These are phyloP conservation scores for Caenorhabditis sp. DNA, from an alignment of 2,888 invertebrate genomes.

Conservation along the genomic window DNA sequence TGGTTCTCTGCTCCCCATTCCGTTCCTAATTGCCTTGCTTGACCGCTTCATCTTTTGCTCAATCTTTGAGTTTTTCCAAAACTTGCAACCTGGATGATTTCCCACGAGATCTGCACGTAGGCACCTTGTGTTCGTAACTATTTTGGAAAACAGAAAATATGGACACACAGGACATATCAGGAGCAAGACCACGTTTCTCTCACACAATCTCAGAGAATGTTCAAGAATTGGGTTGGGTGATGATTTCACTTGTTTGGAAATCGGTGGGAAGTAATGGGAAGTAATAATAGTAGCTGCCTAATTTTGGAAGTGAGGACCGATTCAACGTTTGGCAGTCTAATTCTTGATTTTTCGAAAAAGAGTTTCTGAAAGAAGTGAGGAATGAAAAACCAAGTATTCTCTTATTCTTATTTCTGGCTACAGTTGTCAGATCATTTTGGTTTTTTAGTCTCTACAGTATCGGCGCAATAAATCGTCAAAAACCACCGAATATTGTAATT, in stretches of 20 bases:
- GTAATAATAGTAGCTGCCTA: background rate
- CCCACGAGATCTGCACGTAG: constrained; percentile 52
- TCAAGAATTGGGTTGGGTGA: background rate
- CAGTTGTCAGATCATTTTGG: too few relatives aligned
- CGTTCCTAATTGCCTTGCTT: constrained; percentile 26
- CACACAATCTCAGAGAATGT: constrained; percentile 10
- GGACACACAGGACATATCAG: constrained; percentile 28
- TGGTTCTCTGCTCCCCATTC: constrained; percentile 36
- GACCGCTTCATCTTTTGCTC: constrained; percentile 13
- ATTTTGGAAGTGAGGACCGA: background rate
- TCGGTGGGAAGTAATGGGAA: background rate
- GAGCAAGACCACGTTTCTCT: constrained; percentile 33
- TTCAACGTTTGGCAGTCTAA: too few relatives aligned
- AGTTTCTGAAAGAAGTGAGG: too few relatives aligned
- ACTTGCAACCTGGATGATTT: constrained; percentile 36
- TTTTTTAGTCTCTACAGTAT: too few relatives aligned
- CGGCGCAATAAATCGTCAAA: too few relatives aligned
- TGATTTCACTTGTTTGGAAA: background rate
- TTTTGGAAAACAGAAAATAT: constrained; percentile 8
- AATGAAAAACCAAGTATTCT: too few relatives aligned
- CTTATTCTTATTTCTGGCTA: too few relatives aligned
- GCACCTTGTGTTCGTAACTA: constrained; percentile 40
- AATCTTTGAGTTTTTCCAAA: constrained; percentile 41
- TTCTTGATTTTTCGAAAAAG: too few relatives aligned
- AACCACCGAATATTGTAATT: too few relatives aligned